Base-by-base conservation (phyloP, 92 coral and sea anemone genomes). In the Parazoanthus swiftii region DNA sequence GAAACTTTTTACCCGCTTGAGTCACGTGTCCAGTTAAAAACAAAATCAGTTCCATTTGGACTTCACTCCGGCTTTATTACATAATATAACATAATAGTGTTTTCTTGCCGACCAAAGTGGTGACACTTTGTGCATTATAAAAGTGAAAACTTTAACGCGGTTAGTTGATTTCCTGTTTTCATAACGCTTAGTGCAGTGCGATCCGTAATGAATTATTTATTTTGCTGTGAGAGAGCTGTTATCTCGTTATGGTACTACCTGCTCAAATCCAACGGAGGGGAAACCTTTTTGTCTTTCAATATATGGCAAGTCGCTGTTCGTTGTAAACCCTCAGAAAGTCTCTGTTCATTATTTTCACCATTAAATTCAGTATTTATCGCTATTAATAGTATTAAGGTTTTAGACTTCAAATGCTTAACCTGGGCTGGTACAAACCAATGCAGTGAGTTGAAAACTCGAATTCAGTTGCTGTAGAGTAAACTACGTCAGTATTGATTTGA, bases 171-270 rank as follows among this genome's bases (percentile, higher is more conserved):
- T 74, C 39, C 26, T 76, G 5, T 37, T 6, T 76, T 76, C 26
- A 10, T 37, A 37, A 18, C 5, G 48, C 42, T 39, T 44, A 37
- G 80, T 18, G 54, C 20, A 76, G 25, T 76, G 48, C 51, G 15
- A 37, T 42, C 9, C 14, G 8, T 76, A 2, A 2, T 20, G 29
- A 21, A 76, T 76, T 76, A 76, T 76, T 76, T 37, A 76, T 76
- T 42, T 14, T 37, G 80, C n/a, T 7, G 5, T n/a, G 35, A 39
- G 39, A 44, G 46, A 38, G 51, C 26, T 76, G 80, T 39, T 76
- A 54, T 76, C 46, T 4, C 16, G 48, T 76, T 76, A 16, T 76
- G 80, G 80, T 76, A 76, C 26, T 76, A 76, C 80, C 80, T 76
- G 80, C 4, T 23, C n/a, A 18, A 7, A 63, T 6, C 70, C 70